phyloP scores from a whole-genome alignment of 37 sponge, comb jelly and placozoan genomes.

The Amphimedon queenslandica region DNA sequence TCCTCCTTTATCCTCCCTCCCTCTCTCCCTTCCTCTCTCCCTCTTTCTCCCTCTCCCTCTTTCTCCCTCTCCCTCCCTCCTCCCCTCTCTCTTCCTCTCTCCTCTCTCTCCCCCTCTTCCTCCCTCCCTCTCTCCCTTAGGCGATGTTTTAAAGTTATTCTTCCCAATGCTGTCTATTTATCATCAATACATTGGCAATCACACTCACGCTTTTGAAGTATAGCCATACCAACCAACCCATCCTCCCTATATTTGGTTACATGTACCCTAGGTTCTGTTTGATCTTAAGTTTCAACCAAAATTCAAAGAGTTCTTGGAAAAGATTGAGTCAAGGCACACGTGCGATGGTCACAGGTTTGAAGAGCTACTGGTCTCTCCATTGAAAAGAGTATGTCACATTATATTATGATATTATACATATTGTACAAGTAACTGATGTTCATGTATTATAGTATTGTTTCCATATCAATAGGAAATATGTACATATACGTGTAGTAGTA shows the following conservation, averaged over 20 bases:
- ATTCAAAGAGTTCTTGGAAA: conserved; percentile 37
- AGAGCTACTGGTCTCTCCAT: conserved; percentile 30
- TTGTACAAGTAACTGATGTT: no score
- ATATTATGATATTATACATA: no score
- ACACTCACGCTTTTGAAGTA: conserved; percentile 50
- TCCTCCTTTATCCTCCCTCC: neutral
- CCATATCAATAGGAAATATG: no score
- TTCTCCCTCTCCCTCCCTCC: neutral
- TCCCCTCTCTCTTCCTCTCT: neutral
- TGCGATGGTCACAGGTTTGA: conserved; percentile 25
- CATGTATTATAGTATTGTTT: no score
- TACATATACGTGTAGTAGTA: no score
- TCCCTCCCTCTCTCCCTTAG: neutral
- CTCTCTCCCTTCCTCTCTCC: no score
- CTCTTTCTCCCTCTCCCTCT: neutral
- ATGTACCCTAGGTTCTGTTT: conserved; percentile 16
- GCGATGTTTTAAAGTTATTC: conserved; percentile 47
- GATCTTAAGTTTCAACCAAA: conserved; percentile 1
- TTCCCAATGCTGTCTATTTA: conserved; percentile 53
- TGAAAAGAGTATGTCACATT: conserved; percentile 23
- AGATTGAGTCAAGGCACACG: conserved; percentile 4
- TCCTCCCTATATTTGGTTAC: neutral
- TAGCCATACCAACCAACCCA: neutral
- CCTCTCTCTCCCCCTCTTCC: neutral
- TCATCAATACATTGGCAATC: conserved; percentile 43